A percentile compares a stretch with the other conserved stretches of the same genome.
phyloP scores from a whole-genome alignment of 2,113 vertebrate species.

The Hydrochoerus hydrochaeris region DNA sequence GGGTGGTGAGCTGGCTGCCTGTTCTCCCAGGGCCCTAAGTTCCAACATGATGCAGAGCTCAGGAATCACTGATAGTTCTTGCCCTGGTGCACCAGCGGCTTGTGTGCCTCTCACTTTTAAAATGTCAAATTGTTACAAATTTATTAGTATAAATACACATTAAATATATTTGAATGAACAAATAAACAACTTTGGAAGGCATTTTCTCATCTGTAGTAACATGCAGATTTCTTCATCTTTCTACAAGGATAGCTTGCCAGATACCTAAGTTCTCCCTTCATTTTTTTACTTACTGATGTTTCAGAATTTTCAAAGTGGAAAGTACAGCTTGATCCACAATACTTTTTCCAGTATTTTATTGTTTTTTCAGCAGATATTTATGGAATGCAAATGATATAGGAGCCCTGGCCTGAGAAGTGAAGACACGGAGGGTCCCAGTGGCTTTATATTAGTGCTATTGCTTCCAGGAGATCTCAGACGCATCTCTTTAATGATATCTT shows the following conservation, averaged over 20 bases:
- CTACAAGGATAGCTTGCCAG: not conserved
- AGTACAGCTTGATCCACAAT: not conserved
- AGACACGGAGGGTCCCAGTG: fast-evolving
- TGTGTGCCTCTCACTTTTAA: not conserved
- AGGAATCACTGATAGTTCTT: no score
- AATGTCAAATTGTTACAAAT: not conserved
- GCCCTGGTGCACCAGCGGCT: no score
- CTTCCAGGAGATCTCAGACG: not conserved
- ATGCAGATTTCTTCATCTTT: not conserved
- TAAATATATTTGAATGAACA: not conserved
- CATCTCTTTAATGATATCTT: not conserved
- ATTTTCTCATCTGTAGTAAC: no score
- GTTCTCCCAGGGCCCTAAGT: no score
- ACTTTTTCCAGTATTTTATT: not conserved
- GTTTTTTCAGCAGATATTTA: not conserved
- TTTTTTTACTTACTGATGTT: not conserved
- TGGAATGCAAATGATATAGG: not conserved
- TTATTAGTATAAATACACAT: not conserved
- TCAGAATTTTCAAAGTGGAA: not conserved
- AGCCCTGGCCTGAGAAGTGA: not conserved
- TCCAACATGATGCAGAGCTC: no score
- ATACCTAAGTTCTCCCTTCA: fast-evolving
- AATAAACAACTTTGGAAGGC: not conserved
- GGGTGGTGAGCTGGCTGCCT: no score
- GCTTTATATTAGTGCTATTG: not conserved